Percentiles rank a stretch among this genome's conserved stretches.
phyloP scores from a whole-genome alignment of 2,888 invertebrate species.

The Apoderus coryli region DNA sequence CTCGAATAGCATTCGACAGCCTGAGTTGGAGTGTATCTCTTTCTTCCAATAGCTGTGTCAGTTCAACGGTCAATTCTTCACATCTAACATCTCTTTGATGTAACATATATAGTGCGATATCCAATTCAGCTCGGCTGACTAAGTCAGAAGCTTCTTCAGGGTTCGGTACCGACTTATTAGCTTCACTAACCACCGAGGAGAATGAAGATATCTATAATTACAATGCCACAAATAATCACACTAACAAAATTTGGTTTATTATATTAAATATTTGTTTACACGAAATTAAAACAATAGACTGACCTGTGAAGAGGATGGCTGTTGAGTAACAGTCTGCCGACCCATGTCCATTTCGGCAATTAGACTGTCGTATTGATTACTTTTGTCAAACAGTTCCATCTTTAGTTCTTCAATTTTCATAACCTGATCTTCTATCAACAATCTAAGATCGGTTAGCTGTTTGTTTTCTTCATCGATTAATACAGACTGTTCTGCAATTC shows the following conservation, averaged over 20 bases:
- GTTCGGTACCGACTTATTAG: conserved; percentile 3
- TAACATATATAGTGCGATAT: conserved; percentile 68
- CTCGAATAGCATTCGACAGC: conserved; percentile 64
- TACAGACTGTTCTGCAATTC: conserved; percentile 39
- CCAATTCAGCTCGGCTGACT: conserved; percentile 47
- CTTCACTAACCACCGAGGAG: no score
- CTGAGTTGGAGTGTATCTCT: conserved; percentile 72
- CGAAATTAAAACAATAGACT: no score
- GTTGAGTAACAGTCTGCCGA: conserved; percentile 18
- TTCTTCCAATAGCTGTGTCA: conserved; percentile 71
- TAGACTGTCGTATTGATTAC: conserved; percentile 40
- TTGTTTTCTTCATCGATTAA: conserved; percentile 39
- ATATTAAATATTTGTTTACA: no score
- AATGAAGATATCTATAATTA: no score
- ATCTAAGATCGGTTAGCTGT: conserved; percentile 42
- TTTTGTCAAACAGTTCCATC: conserved; percentile 46
- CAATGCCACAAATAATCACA: no score
- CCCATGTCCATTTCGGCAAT: conserved; percentile 30
- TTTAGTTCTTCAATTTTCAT: conserved; percentile 59
- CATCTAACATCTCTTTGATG: conserved; percentile 77
- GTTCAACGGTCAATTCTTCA: conserved; percentile 73
- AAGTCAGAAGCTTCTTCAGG: conserved; percentile 22
- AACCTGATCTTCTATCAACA: conserved; percentile 52
- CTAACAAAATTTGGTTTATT: no score
- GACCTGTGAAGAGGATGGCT: conserved; percentile 13